Base-by-base conservation (phyloP, 2,113 vertebrate species). In the Pangasianodon hypophthalmus region DNA sequence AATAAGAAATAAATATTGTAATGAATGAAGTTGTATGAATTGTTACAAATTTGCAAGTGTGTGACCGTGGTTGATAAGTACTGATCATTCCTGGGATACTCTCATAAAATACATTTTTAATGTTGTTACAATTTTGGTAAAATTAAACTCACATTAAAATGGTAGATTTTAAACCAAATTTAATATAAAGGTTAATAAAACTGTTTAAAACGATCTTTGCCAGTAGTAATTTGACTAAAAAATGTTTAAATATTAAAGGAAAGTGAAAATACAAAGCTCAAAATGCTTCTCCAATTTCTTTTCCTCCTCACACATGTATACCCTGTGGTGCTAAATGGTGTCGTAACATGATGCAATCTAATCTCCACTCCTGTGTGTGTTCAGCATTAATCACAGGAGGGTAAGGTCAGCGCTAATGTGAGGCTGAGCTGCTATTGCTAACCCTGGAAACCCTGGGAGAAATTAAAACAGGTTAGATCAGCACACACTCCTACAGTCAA, bases 331-430 rank as follows among this genome's bases (percentile, higher is more conserved):
- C 71, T 77, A 85, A 82, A 52, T 69, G 24, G 60, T 83, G 79
- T 69, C 0, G 16, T 64, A 29, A 58, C 41, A 86, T 81, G 71
- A 79, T 69, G 84, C 84, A 89, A 89, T 85, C 56, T 69, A 64
- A 86, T 86, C 58, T 86, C 32, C 46, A 29, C 67, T 46, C 19
- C 75, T 67, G 54, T 60, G 86, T 69, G 73, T 64, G 41, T 81
- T 83, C 8, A 58, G 29, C 29, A 87, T 67, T 79, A 79, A 56
- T 79, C 67, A 85, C 71, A 85, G 32, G 32, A 85, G 32, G 26
- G 46, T 56, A 79, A 79, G 81, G 52, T 79, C 86, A 79, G 81
- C 54, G 80, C 56, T 52, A 87, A 87, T 71, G n/a, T 79, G 29
- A 80, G 58, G 67, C 48, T 60, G 58, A 60, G 8, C 44, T 85